phyloP scores from a whole-genome alignment of 35 echinoderm and acorn worm genomes.

The Amphiura filiformis region DNA sequence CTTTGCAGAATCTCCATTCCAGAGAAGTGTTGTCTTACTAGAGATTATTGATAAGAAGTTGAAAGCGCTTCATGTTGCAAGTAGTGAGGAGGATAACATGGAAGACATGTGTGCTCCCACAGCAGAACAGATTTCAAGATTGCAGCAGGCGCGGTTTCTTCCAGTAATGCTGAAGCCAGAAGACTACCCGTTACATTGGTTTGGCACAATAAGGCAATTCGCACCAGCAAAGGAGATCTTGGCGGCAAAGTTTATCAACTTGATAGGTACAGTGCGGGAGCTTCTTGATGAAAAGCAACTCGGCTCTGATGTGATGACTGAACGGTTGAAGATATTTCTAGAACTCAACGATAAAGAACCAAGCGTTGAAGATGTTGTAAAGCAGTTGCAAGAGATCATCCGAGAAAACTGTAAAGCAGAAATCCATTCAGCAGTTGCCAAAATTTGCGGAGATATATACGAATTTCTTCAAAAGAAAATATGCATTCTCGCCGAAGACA shows the following conservation, averaged over 20 bases:
- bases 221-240: neutral
- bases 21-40: slow-evolving; percentile 10
- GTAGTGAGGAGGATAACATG: neutral
- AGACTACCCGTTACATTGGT: slow-evolving; percentile 1
- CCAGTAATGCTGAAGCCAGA: slow-evolving; percentile 1
- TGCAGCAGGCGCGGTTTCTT: slow-evolving; percentile 21
- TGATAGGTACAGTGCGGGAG: slow-evolving; percentile 12
- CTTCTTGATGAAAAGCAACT: slow-evolving; percentile 18
- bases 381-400: neutral
- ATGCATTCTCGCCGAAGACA: neutral
- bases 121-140: neutral
- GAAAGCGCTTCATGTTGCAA: neutral
- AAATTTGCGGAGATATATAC: neutral
- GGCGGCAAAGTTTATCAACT: neutral
- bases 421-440: neutral
- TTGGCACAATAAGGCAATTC: neutral
- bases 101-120: neutral
- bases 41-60: slow-evolving; percentile 21
- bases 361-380: neutral
- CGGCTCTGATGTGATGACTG: neutral
- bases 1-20: neutral
- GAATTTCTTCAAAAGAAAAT: slow-evolving; percentile 16
- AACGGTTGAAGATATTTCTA: neutral
- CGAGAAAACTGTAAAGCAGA: neutral
- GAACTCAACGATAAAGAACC: slow-evolving; percentile 3